Evolutionary conservation across 1,140 invertebrate genomes (phyloP).

Genomic region (Bombus difficillimus): DNA sequence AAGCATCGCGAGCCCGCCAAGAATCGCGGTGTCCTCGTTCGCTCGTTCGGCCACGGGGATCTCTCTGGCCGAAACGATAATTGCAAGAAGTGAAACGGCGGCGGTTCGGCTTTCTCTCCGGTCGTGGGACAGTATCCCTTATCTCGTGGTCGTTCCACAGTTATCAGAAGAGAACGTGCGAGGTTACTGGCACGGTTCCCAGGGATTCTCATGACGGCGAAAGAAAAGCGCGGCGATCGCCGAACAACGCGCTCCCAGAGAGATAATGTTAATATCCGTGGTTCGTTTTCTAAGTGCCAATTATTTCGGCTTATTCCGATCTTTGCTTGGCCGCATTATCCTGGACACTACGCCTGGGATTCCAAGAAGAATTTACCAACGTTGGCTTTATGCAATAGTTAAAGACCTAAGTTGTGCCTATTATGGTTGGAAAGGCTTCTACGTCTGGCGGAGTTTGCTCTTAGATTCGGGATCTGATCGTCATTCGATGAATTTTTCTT

Average conservation of each 20-base stretch:
- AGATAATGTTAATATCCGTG: slow-evolving; percentile 76
- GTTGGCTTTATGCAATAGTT: background rate
- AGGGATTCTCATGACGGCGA: slow-evolving; percentile 28
- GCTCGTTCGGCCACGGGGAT: background rate
- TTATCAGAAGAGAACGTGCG: slow-evolving; percentile 56
- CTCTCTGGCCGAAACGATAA: slow-evolving; percentile 44
- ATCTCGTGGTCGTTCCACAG: slow-evolving; percentile 42
- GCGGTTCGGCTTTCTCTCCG: background rate
- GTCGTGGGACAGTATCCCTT: slow-evolving; percentile 48
- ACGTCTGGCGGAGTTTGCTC: too few relatives aligned
- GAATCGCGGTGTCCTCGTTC: background rate
- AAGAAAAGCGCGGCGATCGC: slow-evolving; percentile 45
- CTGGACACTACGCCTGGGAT: background rate
- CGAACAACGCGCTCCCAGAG: slow-evolving; percentile 32
- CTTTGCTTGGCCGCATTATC: slow-evolving; percentile 71
- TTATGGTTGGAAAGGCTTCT: too few relatives aligned
- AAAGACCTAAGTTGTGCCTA: background rate
- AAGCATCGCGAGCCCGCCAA: background rate
- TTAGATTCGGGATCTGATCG: too few relatives aligned
- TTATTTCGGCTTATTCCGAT: slow-evolving; percentile 72
- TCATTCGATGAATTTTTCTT: too few relatives aligned
- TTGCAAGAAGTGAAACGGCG: slow-evolving; percentile 35
- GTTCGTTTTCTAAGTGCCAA: slow-evolving; percentile 75
- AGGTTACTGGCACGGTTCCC: slow-evolving; percentile 36
- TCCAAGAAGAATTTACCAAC: slow-evolving; percentile 53